Percentiles rank a stretch among this genome's conserved stretches.
These are phyloP conservation scores for Monodelphis domestica DNA, from an alignment of 2,797 vertebrate genomes.

Conservation along the genomic window DNA sequence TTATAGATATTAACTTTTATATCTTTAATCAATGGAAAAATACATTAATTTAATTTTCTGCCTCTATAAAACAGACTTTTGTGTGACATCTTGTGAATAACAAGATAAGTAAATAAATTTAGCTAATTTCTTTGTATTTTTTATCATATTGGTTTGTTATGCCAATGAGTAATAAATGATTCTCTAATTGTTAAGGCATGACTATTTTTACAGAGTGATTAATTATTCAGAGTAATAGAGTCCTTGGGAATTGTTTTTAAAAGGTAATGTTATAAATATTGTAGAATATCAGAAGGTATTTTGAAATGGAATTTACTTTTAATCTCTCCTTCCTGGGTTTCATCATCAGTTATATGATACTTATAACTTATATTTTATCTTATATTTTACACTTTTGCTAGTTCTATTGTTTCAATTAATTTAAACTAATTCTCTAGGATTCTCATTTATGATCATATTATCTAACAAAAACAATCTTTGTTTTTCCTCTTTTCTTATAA, in stretches of 20 bases:
- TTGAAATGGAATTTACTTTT: background rate
- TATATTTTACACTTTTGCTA: background rate
- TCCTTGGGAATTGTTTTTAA: background rate
- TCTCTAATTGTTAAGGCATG: background rate
- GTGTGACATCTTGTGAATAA: no score
- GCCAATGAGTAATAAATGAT: background rate
- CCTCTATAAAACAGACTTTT: background rate
- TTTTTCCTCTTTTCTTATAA: background rate
- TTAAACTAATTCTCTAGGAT: background rate
- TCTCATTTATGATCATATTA: no score
- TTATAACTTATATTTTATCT: background rate
- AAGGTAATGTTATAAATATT: background rate
- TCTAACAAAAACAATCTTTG: background rate
- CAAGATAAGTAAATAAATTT: background rate
- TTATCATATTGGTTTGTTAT: background rate
- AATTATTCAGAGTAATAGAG: background rate
- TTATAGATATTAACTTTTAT: constrained; percentile 70
- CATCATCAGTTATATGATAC: background rate
- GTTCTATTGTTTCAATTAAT: background rate
- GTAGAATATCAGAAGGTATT: background rate
- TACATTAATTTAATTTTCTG: background rate
- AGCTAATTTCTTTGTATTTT: background rate
- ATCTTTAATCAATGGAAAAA: constrained; percentile 45
- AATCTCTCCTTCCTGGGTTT: background rate
- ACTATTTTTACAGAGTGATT: background rate